Base-by-base conservation (phyloP, 2,888 invertebrate species). In the Steinernema hermaphroditum region DNA sequence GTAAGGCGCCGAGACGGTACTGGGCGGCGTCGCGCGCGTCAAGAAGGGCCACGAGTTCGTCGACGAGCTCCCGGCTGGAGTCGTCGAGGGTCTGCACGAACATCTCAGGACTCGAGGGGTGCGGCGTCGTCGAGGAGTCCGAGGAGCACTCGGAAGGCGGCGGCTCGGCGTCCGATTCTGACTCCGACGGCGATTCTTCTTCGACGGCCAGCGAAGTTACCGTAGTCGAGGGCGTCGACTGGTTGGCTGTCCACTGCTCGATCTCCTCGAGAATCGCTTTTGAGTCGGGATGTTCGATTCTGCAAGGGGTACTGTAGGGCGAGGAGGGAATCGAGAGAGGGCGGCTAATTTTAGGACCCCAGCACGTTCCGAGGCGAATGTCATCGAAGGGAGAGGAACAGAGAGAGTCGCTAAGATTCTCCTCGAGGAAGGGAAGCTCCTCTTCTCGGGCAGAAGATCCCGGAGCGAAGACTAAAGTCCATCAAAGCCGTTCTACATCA, bases 121-220 rank as follows among this genome's bases (percentile, higher is more conserved):
- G 54, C 24, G 54, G 54, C 2, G 54, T 54, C 24, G 24, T 27
- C 12, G 49, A 49, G 27, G 19, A 2, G 54, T 22, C 22, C n/a
- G 54, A 54, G 16, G 16, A 16, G 46, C 46, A 46, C 24, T 54
- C 54, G 24, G 54, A 54, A 27, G 14, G 24, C 54, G 54, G 27
- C 6, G 14, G 27, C 24, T 27, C 22, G 24, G 54, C 54, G 54
- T 54, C 54, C n/a, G 54, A 54, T 12, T 54, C 54, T 22, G 54
- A 54, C 19, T 54, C 54, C 12, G 54, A 54, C 27, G 54, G 54
- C 54, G 27, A 54, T 9, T 54, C 54, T 54, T 54, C 54, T 54
- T 54, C 54, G 54, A 54, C 19, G n/a, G 54, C 54, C 6, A 54
- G 54, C 54, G 54, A 54, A 27, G 54, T 22, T 2, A 54, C 54